A percentile compares a stretch with the other conserved stretches of the same genome.
Evolutionary conservation across 2,113 vertebrate genomes (phyloP).

Genomic region (Alligator sinensis): DNA sequence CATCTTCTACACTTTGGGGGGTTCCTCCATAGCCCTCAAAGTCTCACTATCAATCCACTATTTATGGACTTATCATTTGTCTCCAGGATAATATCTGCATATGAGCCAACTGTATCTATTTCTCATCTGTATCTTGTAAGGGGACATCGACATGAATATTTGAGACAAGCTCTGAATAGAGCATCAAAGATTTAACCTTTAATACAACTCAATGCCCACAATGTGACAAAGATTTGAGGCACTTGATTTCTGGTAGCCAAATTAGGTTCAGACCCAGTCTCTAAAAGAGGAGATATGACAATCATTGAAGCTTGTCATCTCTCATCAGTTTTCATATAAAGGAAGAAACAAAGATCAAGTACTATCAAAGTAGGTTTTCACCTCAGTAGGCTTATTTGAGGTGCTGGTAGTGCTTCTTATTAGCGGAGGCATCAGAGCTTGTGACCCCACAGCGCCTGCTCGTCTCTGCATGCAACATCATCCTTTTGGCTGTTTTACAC

Average conservation of each 20-base stretch:
- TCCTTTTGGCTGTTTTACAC: not conserved
- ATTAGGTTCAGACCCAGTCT: not conserved
- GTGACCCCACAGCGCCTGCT: not conserved
- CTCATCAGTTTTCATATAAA: not conserved
- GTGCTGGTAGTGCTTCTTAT: not conserved
- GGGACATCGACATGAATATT: too few relatives aligned
- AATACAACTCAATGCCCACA: not conserved
- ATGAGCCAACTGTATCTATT: too few relatives aligned
- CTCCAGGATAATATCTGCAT: too few relatives aligned
- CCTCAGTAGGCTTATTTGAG: not conserved
- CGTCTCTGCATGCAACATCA: not conserved
- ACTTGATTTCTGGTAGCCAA: not conserved
- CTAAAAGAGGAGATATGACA: rapidly evolving
- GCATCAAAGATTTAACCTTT: too few relatives aligned
- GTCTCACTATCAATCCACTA: too few relatives aligned
- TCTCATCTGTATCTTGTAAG: too few relatives aligned
- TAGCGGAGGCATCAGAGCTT: not conserved
- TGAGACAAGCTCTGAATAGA: too few relatives aligned
- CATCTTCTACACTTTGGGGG: too few relatives aligned
- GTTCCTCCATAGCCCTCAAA: too few relatives aligned
- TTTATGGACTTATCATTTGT: too few relatives aligned
- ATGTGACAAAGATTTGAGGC: not conserved
- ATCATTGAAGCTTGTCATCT: not conserved
- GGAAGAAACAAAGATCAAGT: not conserved
- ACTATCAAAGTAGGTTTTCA: not conserved